Evolutionary conservation across 2,888 invertebrate species (phyloP).

Genomic region (Lordiphosa andalusiaca): DNA sequence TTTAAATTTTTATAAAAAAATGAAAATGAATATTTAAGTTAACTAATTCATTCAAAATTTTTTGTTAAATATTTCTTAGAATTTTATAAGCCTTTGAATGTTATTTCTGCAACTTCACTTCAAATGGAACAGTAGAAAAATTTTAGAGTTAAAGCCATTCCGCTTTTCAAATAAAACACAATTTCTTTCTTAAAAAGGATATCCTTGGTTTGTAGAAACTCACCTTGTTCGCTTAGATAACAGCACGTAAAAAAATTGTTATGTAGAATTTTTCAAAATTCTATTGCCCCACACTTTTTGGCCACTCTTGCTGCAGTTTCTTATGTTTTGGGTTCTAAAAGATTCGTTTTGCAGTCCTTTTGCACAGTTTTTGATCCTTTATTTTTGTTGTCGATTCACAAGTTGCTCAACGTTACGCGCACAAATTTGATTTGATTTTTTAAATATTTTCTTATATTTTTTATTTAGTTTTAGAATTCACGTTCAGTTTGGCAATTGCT

Average conservation of each 20-base stretch:
- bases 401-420: constrained; percentile 54
- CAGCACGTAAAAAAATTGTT: constrained; percentile 38
- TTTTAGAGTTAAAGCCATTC: too few relatives aligned
- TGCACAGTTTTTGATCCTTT: constrained; percentile 54
- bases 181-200: background rate
- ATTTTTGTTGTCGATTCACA: constrained; percentile 23
- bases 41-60: too few relatives aligned
- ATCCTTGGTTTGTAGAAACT: constrained; percentile 31
- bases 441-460: constrained; percentile 31
- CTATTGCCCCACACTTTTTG: constrained; percentile 41
- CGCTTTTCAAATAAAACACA: background rate
- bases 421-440: constrained; percentile 31
- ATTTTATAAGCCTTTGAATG: too few relatives aligned
- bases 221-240: constrained; percentile 67
- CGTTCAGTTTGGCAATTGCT: constrained; percentile 13
- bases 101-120: too few relatives aligned
- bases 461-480: constrained; percentile 19
- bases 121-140: too few relatives aligned
- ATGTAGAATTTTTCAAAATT: constrained; percentile 37
- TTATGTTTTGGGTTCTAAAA: constrained; percentile 17
- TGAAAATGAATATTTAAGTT: too few relatives aligned
- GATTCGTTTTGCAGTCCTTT: constrained; percentile 29
- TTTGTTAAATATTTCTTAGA: too few relatives aligned
- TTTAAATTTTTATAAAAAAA: too few relatives aligned
- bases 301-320: constrained; percentile 50